Percentiles rank a stretch among this genome's conserved stretches.
Evolutionary conservation across 2,113 vertebrate species (phyloP).

Genomic region (Platanista minor): DNA sequence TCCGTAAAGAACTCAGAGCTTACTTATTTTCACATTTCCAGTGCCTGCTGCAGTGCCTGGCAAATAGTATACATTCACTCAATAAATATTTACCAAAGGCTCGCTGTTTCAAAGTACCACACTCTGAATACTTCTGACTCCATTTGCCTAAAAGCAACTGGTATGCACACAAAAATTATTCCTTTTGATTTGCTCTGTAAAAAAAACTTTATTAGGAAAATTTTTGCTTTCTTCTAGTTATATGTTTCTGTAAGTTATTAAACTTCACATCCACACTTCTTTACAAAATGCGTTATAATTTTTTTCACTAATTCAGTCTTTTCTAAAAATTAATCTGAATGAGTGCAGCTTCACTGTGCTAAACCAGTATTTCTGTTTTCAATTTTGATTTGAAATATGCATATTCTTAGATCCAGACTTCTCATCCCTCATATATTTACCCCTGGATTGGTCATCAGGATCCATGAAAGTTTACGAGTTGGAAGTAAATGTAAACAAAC

Average conservation of each 20-base stretch:
- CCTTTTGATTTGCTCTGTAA: conserved; percentile 19
- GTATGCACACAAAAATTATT: not conserved
- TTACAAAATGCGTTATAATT: conserved; percentile 18
- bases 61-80: not conserved
- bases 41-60: not conserved
- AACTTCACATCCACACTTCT: not conserved
- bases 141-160: conserved; percentile 18
- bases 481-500: not conserved
- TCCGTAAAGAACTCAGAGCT: not conserved
- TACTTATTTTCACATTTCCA: not conserved
- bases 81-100: conserved; percentile 35
- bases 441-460: not conserved
- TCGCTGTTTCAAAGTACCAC: not conserved
- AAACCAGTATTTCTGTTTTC: not conserved
- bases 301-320: conserved; percentile 45
- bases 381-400: not conserved
- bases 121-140: not conserved
- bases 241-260: conserved; percentile 21
- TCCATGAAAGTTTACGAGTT: not conserved
- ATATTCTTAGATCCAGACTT: not conserved
- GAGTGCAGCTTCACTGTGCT: not conserved
- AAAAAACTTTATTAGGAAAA: conserved; percentile 9
- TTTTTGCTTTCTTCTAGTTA: conserved; percentile 1
- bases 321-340: not conserved
- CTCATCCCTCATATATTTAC: not conserved